Evolutionary conservation across 2,797 vertebrate genomes (phyloP).

Genomic region (Molothrus aeneus): DNA sequence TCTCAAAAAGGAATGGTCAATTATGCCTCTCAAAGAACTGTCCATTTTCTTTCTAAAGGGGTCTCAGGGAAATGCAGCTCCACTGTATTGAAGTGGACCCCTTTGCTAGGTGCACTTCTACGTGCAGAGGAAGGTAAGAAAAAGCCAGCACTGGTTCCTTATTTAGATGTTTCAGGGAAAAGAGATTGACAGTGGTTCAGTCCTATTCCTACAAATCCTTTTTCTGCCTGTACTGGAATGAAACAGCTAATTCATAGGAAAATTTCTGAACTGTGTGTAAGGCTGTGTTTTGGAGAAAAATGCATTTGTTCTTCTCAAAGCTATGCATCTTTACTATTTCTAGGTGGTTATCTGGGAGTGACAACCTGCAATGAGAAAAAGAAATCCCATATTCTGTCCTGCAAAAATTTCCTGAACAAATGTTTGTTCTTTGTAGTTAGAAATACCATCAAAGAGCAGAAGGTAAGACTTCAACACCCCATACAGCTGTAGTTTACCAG

Average conservation of each 20-base stretch:
- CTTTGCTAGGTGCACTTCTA: neutral
- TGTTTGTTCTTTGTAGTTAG: neutral
- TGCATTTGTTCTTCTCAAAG: neutral
- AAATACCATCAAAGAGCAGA: neutral
- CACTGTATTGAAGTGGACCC: neutral
- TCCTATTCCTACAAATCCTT: neutral
- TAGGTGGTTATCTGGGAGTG: too few relatives aligned
- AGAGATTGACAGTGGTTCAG: neutral
- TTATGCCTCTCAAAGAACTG: neutral
- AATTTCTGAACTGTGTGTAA: neutral
- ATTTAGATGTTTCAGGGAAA: neutral
- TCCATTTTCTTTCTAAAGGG: neutral
- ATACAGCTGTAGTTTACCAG: neutral
- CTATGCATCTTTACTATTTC: neutral
- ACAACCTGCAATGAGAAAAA: neutral
- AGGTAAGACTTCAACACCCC: neutral
- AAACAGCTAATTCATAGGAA: neutral
- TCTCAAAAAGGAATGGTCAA: neutral
- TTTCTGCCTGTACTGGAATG: neutral
- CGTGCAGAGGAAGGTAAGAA: neutral
- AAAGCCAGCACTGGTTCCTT: neutral
- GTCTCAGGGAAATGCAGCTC: neutral
- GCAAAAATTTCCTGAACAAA: neutral
- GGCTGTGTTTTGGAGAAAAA: neutral
- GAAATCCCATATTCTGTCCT: neutral